phyloP scores from a whole-genome alignment of 2,888 invertebrate species.

The Philonicus albiceps region DNA sequence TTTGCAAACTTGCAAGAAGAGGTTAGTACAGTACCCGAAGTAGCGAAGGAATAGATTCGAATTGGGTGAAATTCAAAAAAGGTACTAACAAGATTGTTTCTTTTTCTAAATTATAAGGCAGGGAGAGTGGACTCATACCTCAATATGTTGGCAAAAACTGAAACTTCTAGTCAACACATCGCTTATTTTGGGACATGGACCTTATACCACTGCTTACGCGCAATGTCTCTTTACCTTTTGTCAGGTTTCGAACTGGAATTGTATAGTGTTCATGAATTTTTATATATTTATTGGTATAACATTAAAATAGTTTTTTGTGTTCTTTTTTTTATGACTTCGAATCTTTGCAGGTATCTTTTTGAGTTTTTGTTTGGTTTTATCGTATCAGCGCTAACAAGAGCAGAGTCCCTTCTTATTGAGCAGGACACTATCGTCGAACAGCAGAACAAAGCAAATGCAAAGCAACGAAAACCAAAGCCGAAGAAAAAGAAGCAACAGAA shows the following conservation, averaged over 20 bases:
- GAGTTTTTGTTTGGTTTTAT: slow-evolving; percentile 95
- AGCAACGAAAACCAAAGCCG: slow-evolving; percentile 63
- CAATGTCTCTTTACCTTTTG: slow-evolving; percentile 93
- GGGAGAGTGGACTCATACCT: slow-evolving; percentile 88
- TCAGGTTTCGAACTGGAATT: slow-evolving; percentile 95
- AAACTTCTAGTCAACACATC: slow-evolving; percentile 74
- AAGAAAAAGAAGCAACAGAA: slow-evolving; percentile 71
- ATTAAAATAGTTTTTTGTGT: not conserved
- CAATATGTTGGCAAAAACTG: slow-evolving; percentile 70
- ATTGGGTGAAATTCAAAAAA: not conserved
- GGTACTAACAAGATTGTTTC: not conserved
- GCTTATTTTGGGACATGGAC: slow-evolving; percentile 96
- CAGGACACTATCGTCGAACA: slow-evolving; percentile 71
- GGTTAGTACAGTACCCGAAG: slow-evolving; percentile 64
- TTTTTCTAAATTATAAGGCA: slow-evolving; percentile 67
- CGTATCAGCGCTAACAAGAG: slow-evolving; percentile 87
- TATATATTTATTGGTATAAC: slow-evolving; percentile 89
- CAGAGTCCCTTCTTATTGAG: slow-evolving; percentile 83
- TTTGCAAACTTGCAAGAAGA: slow-evolving; percentile 92
- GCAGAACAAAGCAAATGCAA: slow-evolving; percentile 54
- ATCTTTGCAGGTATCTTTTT: slow-evolving; percentile 79
- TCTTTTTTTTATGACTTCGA: not conserved
- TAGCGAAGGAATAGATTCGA: not conserved
- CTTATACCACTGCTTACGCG: slow-evolving; percentile 88
- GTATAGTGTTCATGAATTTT: slow-evolving; percentile 95